Evolutionary conservation across 2,888 invertebrate genomes (phyloP).

Genomic region (Orchesella flavescens): DNA sequence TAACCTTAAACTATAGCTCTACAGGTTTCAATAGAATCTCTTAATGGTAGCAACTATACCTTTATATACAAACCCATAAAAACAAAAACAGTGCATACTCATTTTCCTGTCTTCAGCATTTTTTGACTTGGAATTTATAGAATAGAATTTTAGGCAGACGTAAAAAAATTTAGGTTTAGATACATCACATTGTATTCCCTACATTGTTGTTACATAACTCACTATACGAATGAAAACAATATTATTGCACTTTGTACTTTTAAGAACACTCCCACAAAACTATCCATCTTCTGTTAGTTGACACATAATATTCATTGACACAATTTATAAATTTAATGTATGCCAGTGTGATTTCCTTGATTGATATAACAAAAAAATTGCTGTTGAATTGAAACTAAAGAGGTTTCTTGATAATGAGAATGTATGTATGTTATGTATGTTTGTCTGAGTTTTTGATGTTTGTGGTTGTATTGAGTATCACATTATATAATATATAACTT

Average conservation of each 20-base stretch:
- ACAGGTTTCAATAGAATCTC: background rate
- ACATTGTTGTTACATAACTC: too few relatives aligned
- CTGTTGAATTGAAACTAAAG: too few relatives aligned
- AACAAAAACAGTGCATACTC: background rate
- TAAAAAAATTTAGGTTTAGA: too few relatives aligned
- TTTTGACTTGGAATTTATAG: too few relatives aligned
- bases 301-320: background rate
- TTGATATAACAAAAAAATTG: too few relatives aligned
- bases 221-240: background rate
- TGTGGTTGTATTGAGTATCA: constrained; percentile 45
- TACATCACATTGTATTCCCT: too few relatives aligned
- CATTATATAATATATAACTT: constrained; percentile 33
- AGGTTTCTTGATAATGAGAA: background rate
- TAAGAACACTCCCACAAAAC: too few relatives aligned
- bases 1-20: background rate
- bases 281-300: too few relatives aligned
- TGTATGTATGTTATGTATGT: constrained; percentile 32
- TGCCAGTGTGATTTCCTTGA: background rate
- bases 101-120: constrained; percentile 12
- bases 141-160: too few relatives aligned
- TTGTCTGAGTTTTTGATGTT: constrained; percentile 50
- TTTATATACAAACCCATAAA: background rate
- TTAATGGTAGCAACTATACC: background rate
- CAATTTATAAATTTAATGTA: background rate
- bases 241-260: too few relatives aligned